Evolutionary conservation across 2,888 invertebrate genomes (phyloP), one percentile per base, ranked within the genome.

Genomic region (Spodoptera picta): DNA sequence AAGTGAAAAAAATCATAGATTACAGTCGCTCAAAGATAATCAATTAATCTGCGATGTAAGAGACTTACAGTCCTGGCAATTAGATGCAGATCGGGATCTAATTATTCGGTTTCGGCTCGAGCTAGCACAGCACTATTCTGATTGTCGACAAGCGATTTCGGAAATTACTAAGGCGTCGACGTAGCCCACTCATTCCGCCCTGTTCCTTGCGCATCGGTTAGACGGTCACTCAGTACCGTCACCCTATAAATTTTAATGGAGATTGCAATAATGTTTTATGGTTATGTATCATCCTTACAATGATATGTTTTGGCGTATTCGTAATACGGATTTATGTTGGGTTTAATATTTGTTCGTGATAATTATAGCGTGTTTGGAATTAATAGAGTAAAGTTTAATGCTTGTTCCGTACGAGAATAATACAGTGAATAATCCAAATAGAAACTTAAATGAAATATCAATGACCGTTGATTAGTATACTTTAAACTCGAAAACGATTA

Each of bases 81-180:
- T 92, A 92, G 87, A 90, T 91, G 87, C 89, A 88, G 89, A 90
- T 90, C 89, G 87, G 84, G 88, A 92, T 92, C 90, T 92, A 92
- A 93, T 93, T 93, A 93, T 92, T 91, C 91, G 85, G 84, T 87
- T 90, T 90, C 89, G 85, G 83, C 79, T 83, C 81, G 80, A 83
- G 83, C 87, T 82, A 77, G 89, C 87, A 75, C 91, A 89, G 90
- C 92, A 91, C 90, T 90, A 90, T 86, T 89, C 92, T 88, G 92
- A 91, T 92, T 91, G 93, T 91, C 90, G 92, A 90, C 92, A 87
- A 88, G 90, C 92, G 93, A 93, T 93, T 94, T 94, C 93, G 93
- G 94, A 94, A 94, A 94, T 94, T 93, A 90, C 93, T 90, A 92
- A 93, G 93, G 91, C 92, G 90, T 86, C 87, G 88, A 84, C 87